Evolutionary conservation across 2,888 invertebrate species (phyloP).

Genomic region (Cylindroiulus punctatus): DNA sequence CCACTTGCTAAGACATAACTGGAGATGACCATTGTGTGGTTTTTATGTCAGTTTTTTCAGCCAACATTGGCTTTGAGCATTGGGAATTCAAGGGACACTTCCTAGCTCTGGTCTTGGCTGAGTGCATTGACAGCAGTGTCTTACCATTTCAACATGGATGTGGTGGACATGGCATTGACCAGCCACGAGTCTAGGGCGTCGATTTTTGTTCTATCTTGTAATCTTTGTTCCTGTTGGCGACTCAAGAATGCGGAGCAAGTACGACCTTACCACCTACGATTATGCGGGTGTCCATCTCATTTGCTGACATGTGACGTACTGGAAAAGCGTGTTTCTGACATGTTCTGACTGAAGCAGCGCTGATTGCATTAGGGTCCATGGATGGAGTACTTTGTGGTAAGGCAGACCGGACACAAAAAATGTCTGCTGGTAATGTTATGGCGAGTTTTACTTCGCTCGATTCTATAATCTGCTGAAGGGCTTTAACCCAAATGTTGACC

Average conservation of each 20-base stretch:
- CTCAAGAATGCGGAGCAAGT: not conserved
- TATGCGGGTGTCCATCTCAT: not conserved
- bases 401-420: not conserved
- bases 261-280: conserved; percentile 38
- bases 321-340: not conserved
- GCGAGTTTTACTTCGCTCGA: no score
- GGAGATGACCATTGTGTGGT: no score
- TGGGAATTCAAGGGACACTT: no score
- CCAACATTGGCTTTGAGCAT: no score
- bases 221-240: not conserved
- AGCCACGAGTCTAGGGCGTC: not conserved
- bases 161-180: not conserved
- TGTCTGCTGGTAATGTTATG: not conserved
- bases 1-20: no score
- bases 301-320: not conserved
- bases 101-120: no score
- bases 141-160: not conserved
- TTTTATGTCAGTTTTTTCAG: no score
- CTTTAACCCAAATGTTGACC: not conserved
- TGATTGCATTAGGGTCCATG: not conserved
- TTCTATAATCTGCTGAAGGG: not conserved
- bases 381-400: not conserved
- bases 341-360: not conserved
- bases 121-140: no score
- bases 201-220: conserved; percentile 7